A percentile compares a stretch with the other conserved stretches of the same genome.
Evolutionary conservation across 2,113 vertebrate genomes (phyloP).

Genomic region (Actenoides hombroni): DNA sequence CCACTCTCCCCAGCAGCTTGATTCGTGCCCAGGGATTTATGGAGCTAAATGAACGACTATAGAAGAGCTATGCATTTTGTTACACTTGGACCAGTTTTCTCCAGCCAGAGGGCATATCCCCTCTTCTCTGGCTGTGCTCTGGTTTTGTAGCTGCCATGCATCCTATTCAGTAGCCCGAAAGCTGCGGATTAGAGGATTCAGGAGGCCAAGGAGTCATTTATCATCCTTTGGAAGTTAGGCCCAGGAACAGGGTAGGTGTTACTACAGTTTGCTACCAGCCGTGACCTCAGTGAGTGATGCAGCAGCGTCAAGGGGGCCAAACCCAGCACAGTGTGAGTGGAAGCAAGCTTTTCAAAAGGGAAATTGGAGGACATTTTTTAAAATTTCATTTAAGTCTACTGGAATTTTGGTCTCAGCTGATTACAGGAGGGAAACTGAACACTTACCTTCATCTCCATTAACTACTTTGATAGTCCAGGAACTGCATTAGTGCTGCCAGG

Average conservation of each 20-base stretch:
- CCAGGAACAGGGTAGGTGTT: neutral
- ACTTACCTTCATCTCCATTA: neutral
- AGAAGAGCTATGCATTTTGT: neutral
- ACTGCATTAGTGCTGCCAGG: neutral
- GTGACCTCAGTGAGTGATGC: neutral
- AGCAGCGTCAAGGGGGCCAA: neutral
- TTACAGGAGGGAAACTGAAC: neutral
- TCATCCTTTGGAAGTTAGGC: neutral
- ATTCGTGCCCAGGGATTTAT: neutral
- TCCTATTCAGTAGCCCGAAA: neutral
- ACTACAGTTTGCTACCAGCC: neutral
- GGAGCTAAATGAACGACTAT: constrained; percentile 5
- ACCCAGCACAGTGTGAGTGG: neutral
- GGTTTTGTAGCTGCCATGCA: neutral
- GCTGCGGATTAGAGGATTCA: neutral
- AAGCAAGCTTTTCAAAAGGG: neutral
- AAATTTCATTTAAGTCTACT: neutral
- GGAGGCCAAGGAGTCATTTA: neutral
- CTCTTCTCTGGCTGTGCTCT: neutral
- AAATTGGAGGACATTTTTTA: neutral
- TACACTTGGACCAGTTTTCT: neutral
- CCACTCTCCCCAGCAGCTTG: neutral
- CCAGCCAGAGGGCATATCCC: neutral
- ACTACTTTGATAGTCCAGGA: neutral
- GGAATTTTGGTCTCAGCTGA: neutral